Conservation (phyloP, 37 sponge, comb jelly and placozoan genomes). For the Cladorhizidae sp. region DNA sequence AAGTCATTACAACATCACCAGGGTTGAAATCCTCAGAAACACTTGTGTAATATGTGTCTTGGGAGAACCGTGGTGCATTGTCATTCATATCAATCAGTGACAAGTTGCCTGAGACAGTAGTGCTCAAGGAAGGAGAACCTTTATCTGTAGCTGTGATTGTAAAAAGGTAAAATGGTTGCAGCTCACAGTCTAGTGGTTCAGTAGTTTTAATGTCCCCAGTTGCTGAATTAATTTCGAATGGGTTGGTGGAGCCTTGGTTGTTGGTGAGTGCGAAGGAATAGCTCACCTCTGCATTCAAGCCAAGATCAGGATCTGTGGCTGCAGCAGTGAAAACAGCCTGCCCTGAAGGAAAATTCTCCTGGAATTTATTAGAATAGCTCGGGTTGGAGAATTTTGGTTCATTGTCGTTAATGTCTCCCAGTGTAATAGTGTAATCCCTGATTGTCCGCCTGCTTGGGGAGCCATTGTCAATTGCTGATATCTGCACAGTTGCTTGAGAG, state of each 20-base stretch:
- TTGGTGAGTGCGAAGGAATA: constrained; percentile 4
- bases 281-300: constrained; percentile 20
- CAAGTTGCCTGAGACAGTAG: constrained; percentile 7
- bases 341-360: constrained; percentile 21
- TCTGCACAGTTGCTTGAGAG: neutral
- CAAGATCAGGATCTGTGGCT: constrained; percentile 40
- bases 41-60: neutral
- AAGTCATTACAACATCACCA: neutral
- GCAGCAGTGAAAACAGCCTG: constrained; percentile 2
- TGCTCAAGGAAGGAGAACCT: constrained; percentile 28
- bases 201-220: constrained; percentile 27
- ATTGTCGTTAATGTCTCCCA: constrained; percentile 62
- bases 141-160: constrained; percentile 41
- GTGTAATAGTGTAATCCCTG: constrained; percentile 13
- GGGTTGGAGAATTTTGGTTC: constrained; percentile 24
- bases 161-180: constrained; percentile 10
- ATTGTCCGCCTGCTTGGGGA: constrained; percentile 5
- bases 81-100: constrained; percentile 73
- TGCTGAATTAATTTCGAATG: constrained; percentile 11
- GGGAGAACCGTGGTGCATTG: constrained; percentile 56
- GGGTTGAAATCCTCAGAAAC: constrained; percentile 6
- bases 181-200: constrained; percentile 37
- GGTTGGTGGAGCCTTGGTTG: neutral
- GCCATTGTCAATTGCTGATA: constrained; percentile 39
- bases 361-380: neutral